Evolutionary conservation across 2,113 vertebrate species (phyloP).

Genomic region (Tetrax tetrax): DNA sequence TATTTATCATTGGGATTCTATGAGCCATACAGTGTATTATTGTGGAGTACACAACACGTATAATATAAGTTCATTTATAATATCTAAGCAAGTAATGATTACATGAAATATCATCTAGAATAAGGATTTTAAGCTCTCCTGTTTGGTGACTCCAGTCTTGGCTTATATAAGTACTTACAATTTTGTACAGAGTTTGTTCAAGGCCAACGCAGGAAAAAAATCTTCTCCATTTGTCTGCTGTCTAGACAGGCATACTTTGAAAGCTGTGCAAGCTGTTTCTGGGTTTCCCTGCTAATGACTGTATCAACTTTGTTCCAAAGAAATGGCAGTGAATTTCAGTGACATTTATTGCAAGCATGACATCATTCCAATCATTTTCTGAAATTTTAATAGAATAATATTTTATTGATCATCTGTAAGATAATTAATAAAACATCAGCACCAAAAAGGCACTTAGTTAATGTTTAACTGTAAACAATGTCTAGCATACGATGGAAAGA

Average conservation of each 20-base stretch:
- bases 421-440: not conserved
- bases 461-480: not conserved
- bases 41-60: not conserved
- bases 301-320: not conserved
- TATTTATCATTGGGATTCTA: not conserved
- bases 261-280: conserved; percentile 54
- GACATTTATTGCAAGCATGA: not conserved
- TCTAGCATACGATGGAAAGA: not conserved
- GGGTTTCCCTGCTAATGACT: not conserved
- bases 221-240: conserved; percentile 53
- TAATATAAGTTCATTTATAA: not conserved
- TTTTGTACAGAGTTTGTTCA: conserved; percentile 19
- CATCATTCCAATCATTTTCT: not conserved
- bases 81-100: not conserved
- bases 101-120: not conserved
- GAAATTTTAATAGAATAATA: not conserved
- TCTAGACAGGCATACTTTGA: conserved; percentile 57
- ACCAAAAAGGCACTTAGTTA: not conserved
- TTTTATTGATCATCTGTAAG: not conserved
- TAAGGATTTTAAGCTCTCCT: not conserved
- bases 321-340: not conserved
- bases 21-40: not conserved
- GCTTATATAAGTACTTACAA: not conserved
- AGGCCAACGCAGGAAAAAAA: conserved; percentile 8
- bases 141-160: not conserved